A percentile compares a stretch with the other conserved stretches of the same genome.
Conservation (phyloP, 2,888 invertebrate genomes). For the Synergus laeviventris region DNA sequence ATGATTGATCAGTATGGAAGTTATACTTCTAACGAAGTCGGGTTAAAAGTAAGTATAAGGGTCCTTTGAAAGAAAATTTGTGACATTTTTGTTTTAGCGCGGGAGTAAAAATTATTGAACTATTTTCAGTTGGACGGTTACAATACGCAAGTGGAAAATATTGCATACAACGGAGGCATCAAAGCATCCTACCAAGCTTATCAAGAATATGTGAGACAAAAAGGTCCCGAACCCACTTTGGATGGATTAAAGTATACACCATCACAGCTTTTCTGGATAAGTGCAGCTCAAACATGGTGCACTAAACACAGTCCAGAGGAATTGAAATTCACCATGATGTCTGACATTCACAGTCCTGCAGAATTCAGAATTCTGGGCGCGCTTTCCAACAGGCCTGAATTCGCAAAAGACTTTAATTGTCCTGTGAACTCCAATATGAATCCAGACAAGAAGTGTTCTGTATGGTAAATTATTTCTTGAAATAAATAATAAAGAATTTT, state of each 20-base stretch:
- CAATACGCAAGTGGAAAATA: conserved; percentile 96
- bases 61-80: conserved; percentile 50
- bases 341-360: conserved; percentile 86
- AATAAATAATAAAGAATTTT: conserved; percentile 59
- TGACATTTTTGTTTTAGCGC: not conserved
- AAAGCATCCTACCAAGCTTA: conserved; percentile 93
- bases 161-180: conserved; percentile 95
- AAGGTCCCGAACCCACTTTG: conserved; percentile 81
- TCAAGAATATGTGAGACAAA: conserved; percentile 83
- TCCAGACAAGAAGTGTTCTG: conserved; percentile 79
- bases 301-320: conserved; percentile 80
- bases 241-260: conserved; percentile 78
- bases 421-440: conserved; percentile 80
- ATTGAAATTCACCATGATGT: conserved; percentile 87
- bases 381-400: conserved; percentile 80
- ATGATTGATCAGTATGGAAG: conserved; percentile 96
- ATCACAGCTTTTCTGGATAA: conserved; percentile 72
- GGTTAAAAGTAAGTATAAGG: conserved; percentile 82
- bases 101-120: conserved; percentile 43
- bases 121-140: conserved; percentile 87
- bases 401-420: conserved; percentile 80
- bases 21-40: conserved; percentile 87
- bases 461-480: conserved; percentile 78
- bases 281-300: conserved; percentile 81
- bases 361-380: conserved; percentile 80